Conservation (phyloP, 2,888 invertebrate genomes). For the Folsomia manolachei region DNA sequence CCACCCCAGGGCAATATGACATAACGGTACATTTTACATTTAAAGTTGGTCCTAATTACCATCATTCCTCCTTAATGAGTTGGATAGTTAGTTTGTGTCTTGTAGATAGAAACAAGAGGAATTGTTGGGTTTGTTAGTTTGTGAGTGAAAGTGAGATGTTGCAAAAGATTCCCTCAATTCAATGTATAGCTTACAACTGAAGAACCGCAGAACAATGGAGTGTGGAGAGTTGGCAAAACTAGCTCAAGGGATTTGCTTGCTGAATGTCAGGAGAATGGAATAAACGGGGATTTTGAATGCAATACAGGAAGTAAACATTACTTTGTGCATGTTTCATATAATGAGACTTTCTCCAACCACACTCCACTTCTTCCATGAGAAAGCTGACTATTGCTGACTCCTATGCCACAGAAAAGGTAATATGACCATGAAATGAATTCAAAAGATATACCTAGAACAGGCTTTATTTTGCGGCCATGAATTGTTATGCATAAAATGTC, state of each 20-base stretch:
- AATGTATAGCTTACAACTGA: background rate
- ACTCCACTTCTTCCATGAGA: background rate
- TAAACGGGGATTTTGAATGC: background rate
- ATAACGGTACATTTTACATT: background rate
- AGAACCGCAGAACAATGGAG: background rate
- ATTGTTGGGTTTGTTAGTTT: background rate
- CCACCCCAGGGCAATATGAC: background rate
- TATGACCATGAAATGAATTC: too few relatives aligned
- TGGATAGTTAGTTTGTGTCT: background rate
- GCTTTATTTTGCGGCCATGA: background rate
- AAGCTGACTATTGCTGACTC: background rate
- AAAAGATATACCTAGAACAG: background rate
- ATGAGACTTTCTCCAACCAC: background rate
- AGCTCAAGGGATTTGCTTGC: background rate
- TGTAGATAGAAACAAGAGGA: background rate
- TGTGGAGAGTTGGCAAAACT: slow-evolving; percentile 5
- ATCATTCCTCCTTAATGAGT: slow-evolving; percentile 16
- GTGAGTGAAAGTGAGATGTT: background rate
- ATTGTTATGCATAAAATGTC: background rate
- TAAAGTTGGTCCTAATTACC: slow-evolving; percentile 10
- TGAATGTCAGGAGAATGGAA: slow-evolving; percentile 5
- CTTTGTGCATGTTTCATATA: background rate
- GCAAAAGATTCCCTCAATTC: background rate
- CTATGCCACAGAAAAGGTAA: too few relatives aligned
- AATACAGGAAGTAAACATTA: slow-evolving; percentile 3